Conservation (phyloP, 2,113 vertebrate species). For the Erpornis zantholeuca region DNA sequence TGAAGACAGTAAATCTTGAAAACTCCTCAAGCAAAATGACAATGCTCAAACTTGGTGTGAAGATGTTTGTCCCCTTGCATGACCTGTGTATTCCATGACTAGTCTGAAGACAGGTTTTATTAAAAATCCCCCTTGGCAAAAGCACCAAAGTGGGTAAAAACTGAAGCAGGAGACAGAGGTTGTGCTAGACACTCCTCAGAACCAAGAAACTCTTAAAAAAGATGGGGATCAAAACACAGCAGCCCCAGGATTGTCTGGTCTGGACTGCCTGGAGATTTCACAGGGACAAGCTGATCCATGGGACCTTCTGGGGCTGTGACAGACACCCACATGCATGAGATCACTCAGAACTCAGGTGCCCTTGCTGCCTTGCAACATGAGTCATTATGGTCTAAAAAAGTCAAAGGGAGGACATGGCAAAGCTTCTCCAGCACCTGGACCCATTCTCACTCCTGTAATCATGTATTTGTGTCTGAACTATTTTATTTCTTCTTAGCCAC, state of each 20-base stretch:
- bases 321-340: fast-evolving
- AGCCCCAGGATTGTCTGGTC: neutral
- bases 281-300: neutral
- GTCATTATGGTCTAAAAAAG: neutral
- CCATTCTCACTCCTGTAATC: neutral
- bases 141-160: neutral
- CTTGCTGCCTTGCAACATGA: fast-evolving
- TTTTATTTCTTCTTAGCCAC: neutral
- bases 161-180: neutral
- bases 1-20: neutral
- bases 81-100: neutral
- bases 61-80: neutral
- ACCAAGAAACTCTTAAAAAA: neutral
- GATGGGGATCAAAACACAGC: neutral
- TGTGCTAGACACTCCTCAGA: neutral
- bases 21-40: neutral
- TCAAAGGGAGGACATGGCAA: neutral
- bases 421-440: neutral
- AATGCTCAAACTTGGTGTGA: neutral
- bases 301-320: neutral
- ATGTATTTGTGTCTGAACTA: neutral
- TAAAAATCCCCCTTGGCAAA: fast-evolving
- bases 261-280: neutral
- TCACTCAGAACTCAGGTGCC: neutral
- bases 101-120: neutral